Conservation (phyloP, 2,888 invertebrate species). For the Patella caerulea region DNA sequence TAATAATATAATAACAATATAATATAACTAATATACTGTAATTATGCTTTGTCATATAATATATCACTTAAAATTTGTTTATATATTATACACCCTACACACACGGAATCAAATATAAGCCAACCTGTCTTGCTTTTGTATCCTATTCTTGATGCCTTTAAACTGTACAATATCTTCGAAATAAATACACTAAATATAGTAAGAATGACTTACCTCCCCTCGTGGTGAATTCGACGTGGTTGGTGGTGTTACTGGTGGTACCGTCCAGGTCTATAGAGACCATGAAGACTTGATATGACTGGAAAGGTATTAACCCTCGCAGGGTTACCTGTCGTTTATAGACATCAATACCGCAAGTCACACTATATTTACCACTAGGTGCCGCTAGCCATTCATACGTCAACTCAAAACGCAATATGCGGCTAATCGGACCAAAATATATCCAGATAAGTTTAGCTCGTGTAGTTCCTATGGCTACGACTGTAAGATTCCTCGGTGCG, state of each 20-base stretch:
- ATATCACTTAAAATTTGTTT: too few species aligned
- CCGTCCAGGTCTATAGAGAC: conserved; percentile 48
- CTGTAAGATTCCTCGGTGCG: conserved; percentile 16
- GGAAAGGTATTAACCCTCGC: conserved; percentile 31
- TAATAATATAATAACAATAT: too few species aligned
- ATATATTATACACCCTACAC: neutral
- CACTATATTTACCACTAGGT: conserved; percentile 17
- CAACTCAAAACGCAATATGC: conserved; percentile 17
- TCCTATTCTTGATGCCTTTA: too few species aligned
- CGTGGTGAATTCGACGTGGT: conserved; percentile 47
- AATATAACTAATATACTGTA: too few species aligned
- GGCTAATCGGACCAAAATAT: neutral
- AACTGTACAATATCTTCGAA: too few species aligned
- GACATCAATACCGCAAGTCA: conserved; percentile 33
- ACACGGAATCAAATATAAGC: neutral
- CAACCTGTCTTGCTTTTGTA: neutral
- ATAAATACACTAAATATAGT: neutral
- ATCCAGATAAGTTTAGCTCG: conserved; percentile 19
- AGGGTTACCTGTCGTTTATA: conserved; percentile 30
- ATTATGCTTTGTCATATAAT: too few species aligned
- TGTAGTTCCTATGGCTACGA: conserved; percentile 1
- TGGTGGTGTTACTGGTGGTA: conserved; percentile 48
- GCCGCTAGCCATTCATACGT: conserved; percentile 21
- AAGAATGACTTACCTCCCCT: conserved; percentile 42
- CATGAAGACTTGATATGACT: conserved; percentile 51